phyloP scores from a whole-genome alignment of 30 jellyfish, hydroid and myxozoan genomes.

The Morbakka virulenta region DNA sequence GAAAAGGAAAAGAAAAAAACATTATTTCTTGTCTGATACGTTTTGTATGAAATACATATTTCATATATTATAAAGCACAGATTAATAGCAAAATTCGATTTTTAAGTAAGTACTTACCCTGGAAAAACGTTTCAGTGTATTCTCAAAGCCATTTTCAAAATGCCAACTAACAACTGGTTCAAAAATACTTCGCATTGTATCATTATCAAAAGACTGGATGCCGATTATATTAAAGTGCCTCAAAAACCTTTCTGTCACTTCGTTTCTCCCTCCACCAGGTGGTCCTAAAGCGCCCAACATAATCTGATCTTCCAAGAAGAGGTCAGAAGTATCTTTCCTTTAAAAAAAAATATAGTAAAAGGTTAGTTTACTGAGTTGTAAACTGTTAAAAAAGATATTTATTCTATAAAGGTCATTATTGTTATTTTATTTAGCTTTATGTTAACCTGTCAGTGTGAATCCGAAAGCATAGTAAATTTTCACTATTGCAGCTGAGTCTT shows the following conservation, averaged over 20 bases:
- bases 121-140: constrained; percentile 47
- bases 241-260: constrained; percentile 65
- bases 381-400: too few species aligned
- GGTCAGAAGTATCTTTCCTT: constrained; percentile 50
- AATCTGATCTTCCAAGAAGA: constrained; percentile 39
- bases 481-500: too few species aligned
- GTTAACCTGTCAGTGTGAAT: too few species aligned
- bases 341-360: neutral
- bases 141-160: constrained; percentile 55
- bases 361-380: too few species aligned
- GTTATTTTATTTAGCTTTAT: too few species aligned
- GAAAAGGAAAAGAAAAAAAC: neutral
- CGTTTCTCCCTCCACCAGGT: constrained; percentile 70
- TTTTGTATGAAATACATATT: too few species aligned
- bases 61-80: too few species aligned
- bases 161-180: constrained; percentile 63
- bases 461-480: too few species aligned
- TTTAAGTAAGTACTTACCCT: too few species aligned
- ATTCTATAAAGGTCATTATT: too few species aligned
- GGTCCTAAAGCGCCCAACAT: constrained; percentile 62
- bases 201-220: constrained; percentile 45
- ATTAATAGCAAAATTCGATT: too few species aligned
- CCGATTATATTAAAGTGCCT: constrained; percentile 53
- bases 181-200: constrained; percentile 39
- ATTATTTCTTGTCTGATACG: too few species aligned